Evolutionary conservation across 2,113 vertebrate genomes (phyloP), one percentile per base, ranked within the genome.

Genomic region (Erythrocercus mccallii): DNA sequence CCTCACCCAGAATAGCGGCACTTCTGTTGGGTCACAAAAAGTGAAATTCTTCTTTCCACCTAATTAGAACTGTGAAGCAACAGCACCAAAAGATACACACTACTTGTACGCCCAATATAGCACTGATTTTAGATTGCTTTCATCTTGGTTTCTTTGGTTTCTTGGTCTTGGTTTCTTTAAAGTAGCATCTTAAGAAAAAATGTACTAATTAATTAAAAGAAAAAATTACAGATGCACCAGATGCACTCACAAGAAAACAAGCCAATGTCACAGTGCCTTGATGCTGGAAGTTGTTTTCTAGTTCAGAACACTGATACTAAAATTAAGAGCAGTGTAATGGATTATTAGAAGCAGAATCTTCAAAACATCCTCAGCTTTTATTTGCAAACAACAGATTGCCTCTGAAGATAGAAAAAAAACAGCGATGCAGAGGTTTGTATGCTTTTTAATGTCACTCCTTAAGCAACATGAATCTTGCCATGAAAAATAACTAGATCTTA

Each of bases 21-120:
- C 10, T 68, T 80, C 6, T 44, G 9, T 3, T 69, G 40, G 64
- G 73, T 83, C 24, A 35, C 22, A 25, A 65, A 10, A 83, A 68
- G 48, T 27, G 3, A 88, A 82, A 66, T 77, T 70, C 18, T 66
- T 54, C 12, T 42, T 82, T 66, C 44, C 4, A 4, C 18, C 31
- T n/a, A 57, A 54, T 33, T 21, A 80, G 44, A 86, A 60, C 2
- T 72, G 53, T 6, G 25, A 66, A 71, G 6, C 15, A 82, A 79
- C 45, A 71, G 15, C 38, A 80, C 21, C 27, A 64, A 38, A 83
- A 78, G 6, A 64, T 31, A 33, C 12, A 31, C 17, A 17, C 37
- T 50, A 30, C 11, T 69, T 9, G 21, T 61, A 30, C 1, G 3
- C 16, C 23, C 0, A 3, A 6, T 38, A 64, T 4, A 60, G 38